These are phyloP conservation scores for Drosophila parabipectinata DNA, from an alignment of 1,140 invertebrate species.

Conservation along the genomic window DNA sequence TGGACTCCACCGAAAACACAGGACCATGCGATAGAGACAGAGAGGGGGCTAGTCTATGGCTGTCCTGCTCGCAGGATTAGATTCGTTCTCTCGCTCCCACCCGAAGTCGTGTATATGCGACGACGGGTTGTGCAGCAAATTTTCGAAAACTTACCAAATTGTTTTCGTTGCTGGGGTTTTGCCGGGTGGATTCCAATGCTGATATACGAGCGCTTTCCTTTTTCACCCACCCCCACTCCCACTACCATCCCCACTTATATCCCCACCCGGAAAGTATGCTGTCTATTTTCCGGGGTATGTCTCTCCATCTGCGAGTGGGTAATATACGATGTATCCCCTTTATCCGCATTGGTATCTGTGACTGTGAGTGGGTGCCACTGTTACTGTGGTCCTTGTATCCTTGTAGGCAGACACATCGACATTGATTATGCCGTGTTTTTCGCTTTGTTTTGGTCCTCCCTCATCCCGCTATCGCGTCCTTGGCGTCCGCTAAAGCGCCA, in stretches of 20 bases:
- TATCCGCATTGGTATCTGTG: conserved; percentile 16
- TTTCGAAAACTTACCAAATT: conserved; percentile 82
- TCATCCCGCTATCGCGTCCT: conserved; percentile 10
- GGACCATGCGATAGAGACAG: conserved; percentile 1
- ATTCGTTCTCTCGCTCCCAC: conserved; percentile 16
- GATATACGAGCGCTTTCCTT: conserved; percentile 66
- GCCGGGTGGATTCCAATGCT: conserved; percentile 80
- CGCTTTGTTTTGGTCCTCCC: conserved; percentile 40
- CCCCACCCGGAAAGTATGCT: conserved; percentile 14
- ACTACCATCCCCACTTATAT: background rate
- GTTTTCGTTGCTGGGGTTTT: conserved; percentile 79
- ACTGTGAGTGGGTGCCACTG: conserved; percentile 20
- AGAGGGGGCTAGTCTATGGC: conserved; percentile 42
- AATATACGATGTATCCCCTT: conserved; percentile 42
- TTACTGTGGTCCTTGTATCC: conserved; percentile 27
- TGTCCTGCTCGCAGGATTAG: conserved; percentile 50
- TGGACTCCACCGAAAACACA: conserved; percentile 42
- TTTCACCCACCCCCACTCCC: conserved; percentile 1
- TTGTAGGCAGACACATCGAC: conserved; percentile 60
- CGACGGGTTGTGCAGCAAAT: conserved; percentile 64
- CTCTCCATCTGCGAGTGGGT: conserved; percentile 53
- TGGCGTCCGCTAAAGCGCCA: conserved; percentile 24
- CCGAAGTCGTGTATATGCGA: conserved; percentile 8
- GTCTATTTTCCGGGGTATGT: conserved; percentile 53
- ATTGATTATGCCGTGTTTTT: conserved; percentile 79